Conservation (phyloP, 2,113 vertebrate genomes). For the Phoxinus phoxinus region DNA sequence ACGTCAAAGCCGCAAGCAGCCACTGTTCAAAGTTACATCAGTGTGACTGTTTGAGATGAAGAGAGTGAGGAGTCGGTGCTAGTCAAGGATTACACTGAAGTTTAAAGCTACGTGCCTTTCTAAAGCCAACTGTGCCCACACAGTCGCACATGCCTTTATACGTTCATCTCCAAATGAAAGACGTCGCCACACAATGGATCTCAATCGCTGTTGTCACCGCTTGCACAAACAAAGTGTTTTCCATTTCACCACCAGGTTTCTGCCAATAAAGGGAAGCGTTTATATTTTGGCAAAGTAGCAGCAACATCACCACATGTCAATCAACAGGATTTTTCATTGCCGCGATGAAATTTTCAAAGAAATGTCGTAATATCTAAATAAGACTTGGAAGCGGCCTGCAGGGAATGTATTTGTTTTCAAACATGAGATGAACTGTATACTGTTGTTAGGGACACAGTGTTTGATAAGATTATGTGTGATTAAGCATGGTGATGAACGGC, state of each 20-base stretch:
- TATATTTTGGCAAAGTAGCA: neutral
- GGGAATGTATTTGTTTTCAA: constrained; percentile 28
- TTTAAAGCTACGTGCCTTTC: constrained; percentile 47
- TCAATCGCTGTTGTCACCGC: constrained; percentile 27
- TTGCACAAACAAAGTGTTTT: constrained; percentile 17
- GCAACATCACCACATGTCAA: constrained; percentile 17
- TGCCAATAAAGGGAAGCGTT: neutral
- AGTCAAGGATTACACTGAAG: constrained; percentile 50
- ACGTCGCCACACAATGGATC: constrained; percentile 20
- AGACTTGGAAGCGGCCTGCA: neutral
- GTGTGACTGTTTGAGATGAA: constrained; percentile 36
- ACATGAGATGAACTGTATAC: constrained; percentile 25
- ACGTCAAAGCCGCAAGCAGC: constrained; percentile 55
- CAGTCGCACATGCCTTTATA: constrained; percentile 31
- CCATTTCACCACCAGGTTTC: constrained; percentile 1
- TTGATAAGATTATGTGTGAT: constrained; percentile 46
- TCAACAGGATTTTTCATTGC: constrained; percentile 17
- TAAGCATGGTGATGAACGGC: constrained; percentile 14
- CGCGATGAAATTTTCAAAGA: constrained; percentile 11
- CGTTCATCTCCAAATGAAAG: constrained; percentile 43
- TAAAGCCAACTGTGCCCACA: constrained; percentile 52
- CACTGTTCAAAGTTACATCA: constrained; percentile 52
- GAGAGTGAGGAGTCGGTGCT: constrained; percentile 22
- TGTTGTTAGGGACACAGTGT: constrained; percentile 18
- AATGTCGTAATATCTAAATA: neutral